Conservation (phyloP, 1,140 invertebrate genomes). For the Eufriesea mexicana region DNA sequence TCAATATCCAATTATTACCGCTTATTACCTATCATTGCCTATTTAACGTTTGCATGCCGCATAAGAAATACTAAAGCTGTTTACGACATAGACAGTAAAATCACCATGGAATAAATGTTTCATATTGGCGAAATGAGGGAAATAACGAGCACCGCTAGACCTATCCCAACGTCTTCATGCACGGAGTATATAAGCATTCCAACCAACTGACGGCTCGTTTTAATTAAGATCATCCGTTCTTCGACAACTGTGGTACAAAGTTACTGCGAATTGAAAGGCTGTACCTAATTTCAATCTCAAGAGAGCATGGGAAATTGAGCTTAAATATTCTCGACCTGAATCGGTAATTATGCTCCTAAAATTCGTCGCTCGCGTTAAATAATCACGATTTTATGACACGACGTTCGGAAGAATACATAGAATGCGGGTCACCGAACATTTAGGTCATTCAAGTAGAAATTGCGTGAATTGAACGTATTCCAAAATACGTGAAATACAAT, state of each 20-base stretch:
- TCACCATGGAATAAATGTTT: background rate
- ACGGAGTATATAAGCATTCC: background rate
- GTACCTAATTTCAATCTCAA: background rate
- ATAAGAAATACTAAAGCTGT: too few relatives aligned
- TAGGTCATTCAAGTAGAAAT: background rate
- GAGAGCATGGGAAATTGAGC: background rate
- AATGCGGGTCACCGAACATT: background rate
- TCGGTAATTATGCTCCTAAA: background rate
- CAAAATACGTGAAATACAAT: background rate
- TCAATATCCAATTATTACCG: too few relatives aligned
- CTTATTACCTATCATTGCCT: too few relatives aligned
- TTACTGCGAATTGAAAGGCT: background rate
- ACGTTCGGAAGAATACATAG: too few relatives aligned
- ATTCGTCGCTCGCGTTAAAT: background rate
- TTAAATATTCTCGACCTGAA: background rate
- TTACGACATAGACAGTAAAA: background rate
- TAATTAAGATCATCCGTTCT: conserved; percentile 5
- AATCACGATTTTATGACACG: background rate
- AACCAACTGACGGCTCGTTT: conserved; percentile 14
- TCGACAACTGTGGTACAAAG: background rate
- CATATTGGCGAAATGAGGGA: background rate
- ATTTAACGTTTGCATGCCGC: too few relatives aligned
- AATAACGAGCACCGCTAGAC: background rate
- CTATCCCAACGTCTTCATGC: background rate
- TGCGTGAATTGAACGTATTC: background rate